These are phyloP conservation scores for Apodemia mormo DNA, from an alignment of 2,888 invertebrate genomes.

Conservation along the genomic window DNA sequence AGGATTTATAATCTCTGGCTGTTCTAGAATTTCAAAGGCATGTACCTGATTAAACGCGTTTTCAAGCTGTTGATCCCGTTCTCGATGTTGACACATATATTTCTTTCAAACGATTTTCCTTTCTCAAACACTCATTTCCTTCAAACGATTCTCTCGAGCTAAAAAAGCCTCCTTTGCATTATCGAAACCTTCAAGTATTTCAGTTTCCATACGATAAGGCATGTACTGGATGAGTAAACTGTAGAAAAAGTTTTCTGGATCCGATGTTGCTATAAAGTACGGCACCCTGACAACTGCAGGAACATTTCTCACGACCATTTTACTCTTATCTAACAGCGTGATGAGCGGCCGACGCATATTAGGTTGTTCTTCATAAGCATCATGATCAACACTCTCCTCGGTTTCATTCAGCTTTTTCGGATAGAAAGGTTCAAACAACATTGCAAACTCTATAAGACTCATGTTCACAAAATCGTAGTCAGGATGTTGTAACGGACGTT, in stretches of 20 bases:
- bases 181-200: slow-evolving; percentile 39
- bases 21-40: slow-evolving; percentile 35
- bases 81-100: slow-evolving; percentile 32
- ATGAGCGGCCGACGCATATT: slow-evolving; percentile 27
- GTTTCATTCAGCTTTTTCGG: slow-evolving; percentile 25
- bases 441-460: slow-evolving; percentile 20
- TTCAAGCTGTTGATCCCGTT: slow-evolving; percentile 42
- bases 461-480: slow-evolving; percentile 37
- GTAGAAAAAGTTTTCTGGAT: slow-evolving; percentile 45
- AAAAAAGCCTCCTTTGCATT: slow-evolving; percentile 34
- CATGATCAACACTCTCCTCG: slow-evolving; percentile 35
- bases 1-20: slow-evolving; percentile 32
- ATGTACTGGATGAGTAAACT: slow-evolving; percentile 44
- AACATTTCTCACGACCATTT: slow-evolving; percentile 29
- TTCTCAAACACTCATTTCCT: slow-evolving; percentile 20
- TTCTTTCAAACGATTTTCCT: too few relatives aligned
- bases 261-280: slow-evolving; percentile 41
- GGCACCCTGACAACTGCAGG: slow-evolving; percentile 34
- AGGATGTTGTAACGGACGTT: slow-evolving; percentile 29
- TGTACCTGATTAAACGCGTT: slow-evolving; percentile 42
- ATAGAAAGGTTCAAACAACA: slow-evolving; percentile 38
- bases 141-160: slow-evolving; percentile 28
- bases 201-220: slow-evolving; percentile 40
- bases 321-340: slow-evolving; percentile 24
- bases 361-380: slow-evolving; percentile 29